Evolutionary conservation across 2,797 vertebrate genomes (phyloP).

Genomic region (Argyrosomus regius): DNA sequence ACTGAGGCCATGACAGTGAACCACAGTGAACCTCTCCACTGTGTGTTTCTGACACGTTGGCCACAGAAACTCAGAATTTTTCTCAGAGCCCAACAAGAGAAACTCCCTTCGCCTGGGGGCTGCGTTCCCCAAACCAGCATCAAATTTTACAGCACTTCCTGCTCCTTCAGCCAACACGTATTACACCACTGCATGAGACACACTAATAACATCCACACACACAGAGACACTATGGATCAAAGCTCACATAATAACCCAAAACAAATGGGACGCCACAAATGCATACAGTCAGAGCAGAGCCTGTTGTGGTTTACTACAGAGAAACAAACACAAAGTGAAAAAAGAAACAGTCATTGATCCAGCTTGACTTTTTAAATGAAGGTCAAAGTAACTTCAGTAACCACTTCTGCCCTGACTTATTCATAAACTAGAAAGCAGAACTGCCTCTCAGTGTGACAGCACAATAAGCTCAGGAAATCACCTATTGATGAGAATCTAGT

Average conservation of each 20-base stretch:
- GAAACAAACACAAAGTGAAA: background rate
- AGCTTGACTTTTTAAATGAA: background rate
- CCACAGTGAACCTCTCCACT: background rate
- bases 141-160: slow-evolving; percentile 48
- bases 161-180: slow-evolving; percentile 11
- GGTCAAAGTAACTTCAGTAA: background rate
- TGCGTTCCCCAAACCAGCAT: slow-evolving; percentile 26
- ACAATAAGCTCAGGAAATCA: background rate
- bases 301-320: background rate
- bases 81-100: background rate
- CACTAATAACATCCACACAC: background rate
- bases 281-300: background rate
- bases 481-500: background rate
- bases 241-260: background rate
- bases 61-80: background rate
- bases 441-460: background rate
- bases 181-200: background rate
- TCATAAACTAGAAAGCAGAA: background rate
- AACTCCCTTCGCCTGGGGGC: slow-evolving; percentile 26
- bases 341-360: background rate
- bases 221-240: slow-evolving; percentile 2
- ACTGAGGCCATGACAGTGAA: background rate
- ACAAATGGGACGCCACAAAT: background rate
- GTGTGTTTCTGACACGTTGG: background rate
- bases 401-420: background rate